Evolutionary conservation across 1,140 invertebrate species (phyloP), one percentile per base, ranked within the genome.

Genomic region (Yoshiicerus persimilis): DNA sequence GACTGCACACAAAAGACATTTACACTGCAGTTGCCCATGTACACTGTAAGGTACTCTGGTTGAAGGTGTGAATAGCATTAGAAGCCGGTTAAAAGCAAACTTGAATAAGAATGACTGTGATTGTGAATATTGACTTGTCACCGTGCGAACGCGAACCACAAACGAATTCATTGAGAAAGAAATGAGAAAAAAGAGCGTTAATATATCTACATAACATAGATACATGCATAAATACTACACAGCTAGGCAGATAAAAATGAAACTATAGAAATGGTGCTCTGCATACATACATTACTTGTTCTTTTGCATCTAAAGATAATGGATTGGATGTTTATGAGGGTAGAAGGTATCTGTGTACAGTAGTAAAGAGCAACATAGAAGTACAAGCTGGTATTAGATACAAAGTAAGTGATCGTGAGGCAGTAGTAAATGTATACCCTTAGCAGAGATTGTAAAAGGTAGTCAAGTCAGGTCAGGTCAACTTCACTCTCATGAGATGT

Each of bases 381-480:
- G 23, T 66, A 66, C 25, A 66, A 8, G 4, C 2, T 66, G 27
- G 1, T 66, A 27, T 8, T 27, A 66, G 0, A 30, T 66, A 66
- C 9, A 27, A 2, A 25, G 66, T 70, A 70, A 30, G 25, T 70
- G 23, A 70, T 70, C 30, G 16, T 16, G 47, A 56, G 66, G 25
- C 30, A 70, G 66, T 32, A 30, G 66, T 70, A 11, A 9, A 70
- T 70, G 16, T 27, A 64, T 8, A 8, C 20, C 47, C 47, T 56
- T 56, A 56, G 16, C 13, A 80, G 75, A 38, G 30, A 80, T 36
- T 77, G 70, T 77, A 80, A 80, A 25, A 80, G 75, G 75, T 38
- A 80, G 75, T 80, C 75, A 80, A 80, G 75, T 80, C 75, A 80
- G 75, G 34, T 80, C 75, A 80, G 75, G 75, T 80, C 75, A 80